phyloP scores from a whole-genome alignment of 2,113 vertebrate species.

The Cryptotis parvus region DNA sequence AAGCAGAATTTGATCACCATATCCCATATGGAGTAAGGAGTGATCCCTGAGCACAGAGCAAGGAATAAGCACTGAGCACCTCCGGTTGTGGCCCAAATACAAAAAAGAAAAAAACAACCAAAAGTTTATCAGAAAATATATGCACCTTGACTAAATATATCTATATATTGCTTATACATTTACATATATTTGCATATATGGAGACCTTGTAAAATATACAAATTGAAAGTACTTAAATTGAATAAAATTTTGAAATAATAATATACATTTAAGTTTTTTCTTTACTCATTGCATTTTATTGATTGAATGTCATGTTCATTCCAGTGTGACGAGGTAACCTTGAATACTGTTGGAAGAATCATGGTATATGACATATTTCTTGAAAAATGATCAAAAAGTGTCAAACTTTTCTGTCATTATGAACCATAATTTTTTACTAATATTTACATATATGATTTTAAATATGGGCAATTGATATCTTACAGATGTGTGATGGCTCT shows the following conservation, averaged over 20 bases:
- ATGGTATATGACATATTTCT: neutral
- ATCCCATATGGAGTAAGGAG: too few relatives aligned
- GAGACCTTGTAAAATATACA: too few relatives aligned
- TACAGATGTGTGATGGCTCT: too few relatives aligned
- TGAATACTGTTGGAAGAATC: neutral
- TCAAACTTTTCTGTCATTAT: slow-evolving; percentile 1
- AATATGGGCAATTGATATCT: neutral
- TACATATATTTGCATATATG: too few relatives aligned
- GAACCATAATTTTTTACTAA: neutral
- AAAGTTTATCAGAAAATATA: too few relatives aligned
- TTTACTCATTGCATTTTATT: neutral
- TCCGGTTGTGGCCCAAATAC: too few relatives aligned
- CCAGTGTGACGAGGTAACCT: neutral
- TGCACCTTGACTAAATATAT: too few relatives aligned
- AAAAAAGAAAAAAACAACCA: too few relatives aligned
- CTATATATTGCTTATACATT: too few relatives aligned
- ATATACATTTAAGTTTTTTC: neutral
- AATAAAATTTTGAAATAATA: neutral
- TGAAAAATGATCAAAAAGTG: neutral
- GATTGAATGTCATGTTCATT: neutral
- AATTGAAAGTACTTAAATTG: neutral
- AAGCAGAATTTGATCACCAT: too few relatives aligned
- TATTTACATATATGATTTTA: neutral
- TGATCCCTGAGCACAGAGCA: too few relatives aligned
- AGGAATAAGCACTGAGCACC: too few relatives aligned